These are phyloP conservation scores for Gisinianus flammeolus DNA, from an alignment of 2,888 invertebrate species.

Conservation along the genomic window DNA sequence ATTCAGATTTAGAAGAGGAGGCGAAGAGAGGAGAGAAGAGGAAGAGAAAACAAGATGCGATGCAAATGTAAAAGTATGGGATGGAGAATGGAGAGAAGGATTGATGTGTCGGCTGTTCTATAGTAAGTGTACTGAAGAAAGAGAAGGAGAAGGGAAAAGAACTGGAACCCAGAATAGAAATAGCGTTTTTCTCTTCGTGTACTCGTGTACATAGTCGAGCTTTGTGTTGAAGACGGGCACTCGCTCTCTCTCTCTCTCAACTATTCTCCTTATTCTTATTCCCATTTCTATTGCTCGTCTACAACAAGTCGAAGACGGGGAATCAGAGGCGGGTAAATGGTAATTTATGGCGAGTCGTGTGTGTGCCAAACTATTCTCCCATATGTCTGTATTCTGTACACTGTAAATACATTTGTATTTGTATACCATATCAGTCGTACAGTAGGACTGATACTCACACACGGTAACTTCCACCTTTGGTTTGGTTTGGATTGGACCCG, in stretches of 20 bases:
- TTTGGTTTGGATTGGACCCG: background rate
- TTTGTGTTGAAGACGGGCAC: no score
- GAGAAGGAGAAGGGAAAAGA: no score
- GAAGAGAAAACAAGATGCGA: slow-evolving; percentile 4
- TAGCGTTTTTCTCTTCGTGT: no score
- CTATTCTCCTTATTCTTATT: no score
- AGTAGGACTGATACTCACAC: slow-evolving; percentile 6
- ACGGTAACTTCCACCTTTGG: background rate
- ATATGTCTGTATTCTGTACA: background rate
- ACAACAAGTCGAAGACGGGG: slow-evolving; percentile 11
- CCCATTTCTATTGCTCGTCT: no score
- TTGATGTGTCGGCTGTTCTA: background rate
- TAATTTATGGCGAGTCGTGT: slow-evolving; percentile 50
- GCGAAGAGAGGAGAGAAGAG: background rate
- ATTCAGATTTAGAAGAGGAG: background rate
- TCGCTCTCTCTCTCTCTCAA: background rate
- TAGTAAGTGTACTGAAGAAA: no score
- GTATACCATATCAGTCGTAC: no score
- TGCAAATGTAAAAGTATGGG: slow-evolving; percentile 3
- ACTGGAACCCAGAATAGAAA: no score
- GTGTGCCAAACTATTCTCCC: slow-evolving; percentile 48
- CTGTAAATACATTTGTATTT: background rate
- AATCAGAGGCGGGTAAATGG: slow-evolving; percentile 30
- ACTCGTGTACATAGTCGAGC: no score
- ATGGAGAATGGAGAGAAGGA: background rate